Evolutionary conservation across 92 coral and sea anemone species (phyloP), one percentile per base, ranked within the genome.

Genomic region (Metridium senile): DNA sequence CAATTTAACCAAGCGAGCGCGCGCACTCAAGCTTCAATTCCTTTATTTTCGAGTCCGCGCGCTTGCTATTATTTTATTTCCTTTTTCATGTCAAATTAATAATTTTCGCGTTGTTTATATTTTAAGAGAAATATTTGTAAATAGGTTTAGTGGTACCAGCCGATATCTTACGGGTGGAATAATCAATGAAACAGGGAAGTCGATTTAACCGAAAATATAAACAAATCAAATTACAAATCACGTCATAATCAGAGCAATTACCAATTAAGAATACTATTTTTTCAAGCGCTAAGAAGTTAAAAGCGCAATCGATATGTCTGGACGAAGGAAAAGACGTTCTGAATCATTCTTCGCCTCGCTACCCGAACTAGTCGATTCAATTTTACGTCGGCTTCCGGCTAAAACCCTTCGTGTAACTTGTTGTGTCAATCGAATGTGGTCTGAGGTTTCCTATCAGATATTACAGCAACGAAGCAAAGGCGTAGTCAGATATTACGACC

Each of bases 361-460:
- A 62, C 96, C 99, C 21, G 99, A 95, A 77, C 83, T 95, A 27
- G 90, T 93, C 29, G 97, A 89, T 66, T 76, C 85, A 49, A 89
- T 95, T 9, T 70, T 95, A 10, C 66, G 88, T 11, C 70, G 83
- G n/a, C 89, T 95, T 30, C 95, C 99, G 0, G 99, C 97, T 0
- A 90, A 80, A 56, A 84, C 79, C 11, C 93, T 95, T 11, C 81
- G 94, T 74, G 66, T 83, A 35, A 92, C 97, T n/a, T 85, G 97
- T 16, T 82, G 86, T 62, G 99, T 95, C 0, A 92, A 93, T 77
- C 87, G 88, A 26, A 58, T 90, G 88, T 95, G 99, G 99, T 74
- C 71, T 53, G 75, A 89, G 71, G 82, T 89, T 25, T 90, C 97
- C 6, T 70, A 70, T 71, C 87, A 83, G 58, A 74, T 95, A 21